Conservation (phyloP, 1,140 invertebrate genomes). For the Drosophila nannoptera region DNA sequence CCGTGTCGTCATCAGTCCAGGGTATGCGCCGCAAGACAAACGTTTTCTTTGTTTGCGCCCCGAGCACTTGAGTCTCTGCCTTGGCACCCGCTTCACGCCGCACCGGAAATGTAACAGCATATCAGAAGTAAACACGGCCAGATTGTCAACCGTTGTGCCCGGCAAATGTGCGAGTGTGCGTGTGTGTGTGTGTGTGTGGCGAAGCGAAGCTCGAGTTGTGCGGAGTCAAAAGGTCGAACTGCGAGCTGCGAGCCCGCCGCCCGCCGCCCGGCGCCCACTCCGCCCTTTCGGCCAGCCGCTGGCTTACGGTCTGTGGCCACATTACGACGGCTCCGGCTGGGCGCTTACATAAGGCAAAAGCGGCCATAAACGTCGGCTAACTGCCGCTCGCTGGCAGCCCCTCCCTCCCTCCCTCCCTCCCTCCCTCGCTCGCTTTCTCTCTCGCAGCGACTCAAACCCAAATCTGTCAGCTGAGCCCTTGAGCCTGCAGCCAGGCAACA, state of each 20-base stretch:
- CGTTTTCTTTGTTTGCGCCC: neutral
- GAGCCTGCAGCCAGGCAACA: conserved; percentile 1
- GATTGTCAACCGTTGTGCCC: conserved; percentile 3
- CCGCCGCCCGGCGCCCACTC: neutral
- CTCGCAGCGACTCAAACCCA: neutral
- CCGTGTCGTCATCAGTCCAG: neutral
- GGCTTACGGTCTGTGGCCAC: conserved; percentile 10
- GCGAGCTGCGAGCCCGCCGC: too few relatives aligned
- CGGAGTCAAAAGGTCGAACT: too few relatives aligned
- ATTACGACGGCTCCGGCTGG: conserved; percentile 3
- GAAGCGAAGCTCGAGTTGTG: too few relatives aligned
- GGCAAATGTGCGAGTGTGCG: neutral
- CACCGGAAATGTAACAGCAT: conserved; percentile 3
- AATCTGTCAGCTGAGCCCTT: conserved; percentile 24
- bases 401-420: too few relatives aligned
- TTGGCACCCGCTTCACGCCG: neutral
- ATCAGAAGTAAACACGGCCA: neutral
- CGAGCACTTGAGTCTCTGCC: neutral
- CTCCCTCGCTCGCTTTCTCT: too few relatives aligned
- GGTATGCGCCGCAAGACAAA: neutral
- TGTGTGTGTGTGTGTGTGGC: neutral
- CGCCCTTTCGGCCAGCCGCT: neutral
- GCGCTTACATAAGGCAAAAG: conserved; percentile 24
- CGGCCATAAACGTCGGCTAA: conserved; percentile 7
- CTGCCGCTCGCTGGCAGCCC: neutral